Percentiles rank a stretch among this genome's conserved stretches.
phyloP scores from a whole-genome alignment of 2,888 invertebrate species.

The Mycalesis mineus region DNA sequence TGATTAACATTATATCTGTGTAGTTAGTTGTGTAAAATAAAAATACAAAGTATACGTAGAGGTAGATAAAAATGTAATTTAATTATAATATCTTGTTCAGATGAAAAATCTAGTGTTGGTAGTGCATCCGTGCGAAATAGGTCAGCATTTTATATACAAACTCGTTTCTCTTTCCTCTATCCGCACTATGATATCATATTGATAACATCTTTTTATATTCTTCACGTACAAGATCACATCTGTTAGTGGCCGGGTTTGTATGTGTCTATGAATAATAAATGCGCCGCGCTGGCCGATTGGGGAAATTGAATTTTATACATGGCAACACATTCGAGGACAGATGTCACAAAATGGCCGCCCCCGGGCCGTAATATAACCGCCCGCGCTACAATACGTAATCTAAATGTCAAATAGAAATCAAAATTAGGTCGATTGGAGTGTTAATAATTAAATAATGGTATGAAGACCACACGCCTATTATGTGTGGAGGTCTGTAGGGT shows the following conservation, averaged over 20 bases:
- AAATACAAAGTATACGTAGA: no score
- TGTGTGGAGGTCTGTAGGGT: constrained; percentile 37
- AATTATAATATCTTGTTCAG: no score
- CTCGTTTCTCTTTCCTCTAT: background rate
- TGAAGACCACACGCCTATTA: constrained; percentile 32
- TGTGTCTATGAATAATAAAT: constrained; percentile 78
- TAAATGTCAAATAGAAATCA: constrained; percentile 78
- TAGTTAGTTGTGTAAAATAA: no score
- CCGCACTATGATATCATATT: constrained; percentile 51
- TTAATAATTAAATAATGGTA: constrained; percentile 76
- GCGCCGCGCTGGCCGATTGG: constrained; percentile 74
- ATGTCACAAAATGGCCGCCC: constrained; percentile 74
- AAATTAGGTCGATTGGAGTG: constrained; percentile 77
- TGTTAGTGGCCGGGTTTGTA: constrained; percentile 73
- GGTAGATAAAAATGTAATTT: no score
- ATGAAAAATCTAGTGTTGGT: no score
- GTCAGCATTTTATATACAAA: background rate
- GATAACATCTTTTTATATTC: constrained; percentile 67
- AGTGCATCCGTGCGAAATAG: background rate
- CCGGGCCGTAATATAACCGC: constrained; percentile 43
- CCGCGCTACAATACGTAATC: constrained; percentile 52
- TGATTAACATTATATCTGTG: no score
- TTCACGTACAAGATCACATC: constrained; percentile 77
- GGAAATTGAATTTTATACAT: constrained; percentile 79
- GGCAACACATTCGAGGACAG: constrained; percentile 75